Percentiles rank a stretch among this genome's conserved stretches.
Evolutionary conservation across 2,797 vertebrate species (phyloP).

Genomic region (Leptoclinus maculatus): DNA sequence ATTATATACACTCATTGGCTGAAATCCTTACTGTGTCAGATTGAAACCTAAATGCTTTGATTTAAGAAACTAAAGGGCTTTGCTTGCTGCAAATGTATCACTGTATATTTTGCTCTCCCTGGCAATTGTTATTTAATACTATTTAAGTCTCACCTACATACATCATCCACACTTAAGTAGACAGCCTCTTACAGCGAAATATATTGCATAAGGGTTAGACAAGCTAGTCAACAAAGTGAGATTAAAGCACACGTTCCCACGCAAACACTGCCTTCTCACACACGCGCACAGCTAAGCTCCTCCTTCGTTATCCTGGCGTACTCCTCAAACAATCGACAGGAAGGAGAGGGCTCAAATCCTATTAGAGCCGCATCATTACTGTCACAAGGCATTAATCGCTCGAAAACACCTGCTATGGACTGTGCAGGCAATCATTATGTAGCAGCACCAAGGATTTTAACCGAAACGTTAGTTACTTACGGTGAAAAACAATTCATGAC

Average conservation of each 20-base stretch:
- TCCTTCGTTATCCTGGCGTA: slow-evolving; percentile 48
- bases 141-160: not conserved
- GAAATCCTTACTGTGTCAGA: not conserved
- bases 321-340: slow-evolving; percentile 67
- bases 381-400: slow-evolving; percentile 76
- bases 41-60: not conserved
- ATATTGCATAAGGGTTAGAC: slow-evolving; percentile 12
- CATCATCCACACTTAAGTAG: not conserved
- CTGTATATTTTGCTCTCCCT: not conserved
- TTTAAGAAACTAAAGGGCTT: not conserved
- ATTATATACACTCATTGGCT: not conserved
- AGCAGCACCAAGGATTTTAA: slow-evolving; percentile 26
- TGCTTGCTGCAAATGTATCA: not conserved
- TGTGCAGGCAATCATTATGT: slow-evolving; percentile 22
- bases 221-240: slow-evolving; percentile 8
- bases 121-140: not conserved
- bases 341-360: slow-evolving; percentile 78
- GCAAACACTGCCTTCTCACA: slow-evolving; percentile 40
- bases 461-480: not conserved
- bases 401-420: slow-evolving; percentile 65
- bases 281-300: slow-evolving; percentile 37
- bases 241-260: slow-evolving; percentile 33
- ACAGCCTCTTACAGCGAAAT: not conserved
- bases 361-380: slow-evolving; percentile 81
- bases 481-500: not conserved